Evolutionary conservation across 2,888 invertebrate genomes (phyloP), one percentile per base, ranked within the genome.

Genomic region (Chloromyia formosa): DNA sequence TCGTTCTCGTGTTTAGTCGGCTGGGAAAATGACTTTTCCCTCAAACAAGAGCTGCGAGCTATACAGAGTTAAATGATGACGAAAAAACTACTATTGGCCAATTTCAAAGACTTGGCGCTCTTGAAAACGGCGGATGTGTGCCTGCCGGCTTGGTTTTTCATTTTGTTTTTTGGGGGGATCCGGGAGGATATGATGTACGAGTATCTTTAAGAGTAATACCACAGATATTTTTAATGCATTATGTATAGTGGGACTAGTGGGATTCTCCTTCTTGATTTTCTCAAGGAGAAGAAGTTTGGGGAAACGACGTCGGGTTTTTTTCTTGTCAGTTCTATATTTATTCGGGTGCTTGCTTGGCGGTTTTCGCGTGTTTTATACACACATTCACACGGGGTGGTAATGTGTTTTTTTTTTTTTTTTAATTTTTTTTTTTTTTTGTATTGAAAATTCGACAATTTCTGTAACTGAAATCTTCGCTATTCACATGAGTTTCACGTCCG

Each of bases 21-120:
- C 27, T 35, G 27, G 14, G 62, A 22, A 61, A 62, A 62, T 40
- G 62, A 62, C 7, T 62, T 62, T 62, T 35, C 27, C 40, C 16
- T 35, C 62, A 23, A 40, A 5, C 27, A 2, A 7, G 7, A 35
- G 7, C 3, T 35, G 7, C 27, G n/a, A 35, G 27, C 27, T 35
- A 35, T 35, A 35, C 3, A 4, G 3, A 35, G 27, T 7, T 35
- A 35, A 12, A 49, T n/a, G 16, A n/a, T 3, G 49, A 49, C 49
- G 49, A 49, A 49, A 62, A 62, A 62, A 35, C 27, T 40, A 18
- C 40, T 40, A 62, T 45, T 49, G 66, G 66, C 66, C 12, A 66
- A 66, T 66, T 66, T 49, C 22, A 66, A 66, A 45, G 45, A 20
- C 66, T 66, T 66, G 66, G 66, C 66, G 66, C 66, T 66, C 66